phyloP scores from a whole-genome alignment of 2,113 vertebrate species.

The Prietella phreatophila region DNA sequence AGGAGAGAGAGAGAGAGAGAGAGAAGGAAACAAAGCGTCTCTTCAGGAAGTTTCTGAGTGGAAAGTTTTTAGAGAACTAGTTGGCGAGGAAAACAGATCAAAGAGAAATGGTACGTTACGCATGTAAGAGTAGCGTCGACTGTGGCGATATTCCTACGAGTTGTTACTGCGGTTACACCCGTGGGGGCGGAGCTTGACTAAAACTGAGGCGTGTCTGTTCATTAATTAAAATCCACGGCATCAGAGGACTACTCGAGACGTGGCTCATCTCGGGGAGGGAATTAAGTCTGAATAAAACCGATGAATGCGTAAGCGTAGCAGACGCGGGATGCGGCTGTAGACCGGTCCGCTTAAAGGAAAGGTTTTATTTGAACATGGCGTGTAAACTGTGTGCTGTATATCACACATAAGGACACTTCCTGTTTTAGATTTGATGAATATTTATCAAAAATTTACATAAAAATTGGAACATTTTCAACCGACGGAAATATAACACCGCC shows the following conservation, averaged over 20 bases:
- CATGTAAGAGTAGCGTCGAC: no score
- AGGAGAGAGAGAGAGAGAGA: neutral
- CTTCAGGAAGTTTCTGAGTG: constrained; percentile 24
- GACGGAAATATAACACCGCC: neutral
- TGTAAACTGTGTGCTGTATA: neutral
- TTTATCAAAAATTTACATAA: neutral
- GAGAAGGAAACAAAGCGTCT: neutral
- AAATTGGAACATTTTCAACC: neutral
- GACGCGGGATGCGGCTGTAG: neutral
- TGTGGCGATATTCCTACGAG: neutral
- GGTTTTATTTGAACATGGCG: neutral
- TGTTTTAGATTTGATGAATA: neutral
- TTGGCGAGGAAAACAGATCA: neutral
- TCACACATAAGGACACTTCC: neutral
- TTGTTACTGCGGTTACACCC: neutral
- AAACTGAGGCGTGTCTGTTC: no score
- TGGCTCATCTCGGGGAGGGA: no score
- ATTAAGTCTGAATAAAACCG: no score
- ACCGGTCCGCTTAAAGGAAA: neutral
- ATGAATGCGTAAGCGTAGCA: no score
- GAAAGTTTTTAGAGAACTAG: constrained; percentile 3
- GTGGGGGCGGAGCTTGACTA: neutral
- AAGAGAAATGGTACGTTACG: neutral
- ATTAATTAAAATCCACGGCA: no score
- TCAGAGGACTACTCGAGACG: no score